phyloP scores from a whole-genome alignment of 2,888 invertebrate species.

The Sphecodes monilicornis region DNA sequence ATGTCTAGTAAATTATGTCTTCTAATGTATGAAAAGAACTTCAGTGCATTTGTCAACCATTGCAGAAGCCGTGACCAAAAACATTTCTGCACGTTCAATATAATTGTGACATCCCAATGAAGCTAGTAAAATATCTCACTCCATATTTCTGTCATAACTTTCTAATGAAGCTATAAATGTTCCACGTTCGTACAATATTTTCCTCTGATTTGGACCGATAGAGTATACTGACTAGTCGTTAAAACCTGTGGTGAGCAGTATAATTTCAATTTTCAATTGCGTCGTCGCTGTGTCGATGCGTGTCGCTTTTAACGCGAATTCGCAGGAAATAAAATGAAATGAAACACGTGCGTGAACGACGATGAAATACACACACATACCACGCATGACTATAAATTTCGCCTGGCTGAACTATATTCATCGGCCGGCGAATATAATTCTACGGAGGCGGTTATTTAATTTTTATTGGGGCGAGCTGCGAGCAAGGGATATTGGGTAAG shows the following conservation, averaged over 20 bases:
- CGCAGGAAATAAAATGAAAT: neutral
- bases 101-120: no score
- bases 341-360: neutral
- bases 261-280: neutral
- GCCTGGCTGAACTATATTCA: neutral
- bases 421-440: neutral
- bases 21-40: no score
- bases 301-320: neutral
- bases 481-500: conserved; percentile 16
- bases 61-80: no score
- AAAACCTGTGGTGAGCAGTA: neutral
- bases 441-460: neutral
- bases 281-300: neutral
- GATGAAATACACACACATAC: neutral
- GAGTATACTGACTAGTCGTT: neutral
- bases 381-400: neutral
- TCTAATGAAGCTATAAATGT: no score
- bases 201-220: neutral
- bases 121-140: no score
- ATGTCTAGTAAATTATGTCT: no score
- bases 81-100: no score
- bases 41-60: no score
- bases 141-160: no score
- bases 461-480: conserved; percentile 10
- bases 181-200: no score